These are phyloP conservation scores for Rhopalosiphum padi DNA, from an alignment of 1,140 invertebrate species.

Conservation along the genomic window DNA sequence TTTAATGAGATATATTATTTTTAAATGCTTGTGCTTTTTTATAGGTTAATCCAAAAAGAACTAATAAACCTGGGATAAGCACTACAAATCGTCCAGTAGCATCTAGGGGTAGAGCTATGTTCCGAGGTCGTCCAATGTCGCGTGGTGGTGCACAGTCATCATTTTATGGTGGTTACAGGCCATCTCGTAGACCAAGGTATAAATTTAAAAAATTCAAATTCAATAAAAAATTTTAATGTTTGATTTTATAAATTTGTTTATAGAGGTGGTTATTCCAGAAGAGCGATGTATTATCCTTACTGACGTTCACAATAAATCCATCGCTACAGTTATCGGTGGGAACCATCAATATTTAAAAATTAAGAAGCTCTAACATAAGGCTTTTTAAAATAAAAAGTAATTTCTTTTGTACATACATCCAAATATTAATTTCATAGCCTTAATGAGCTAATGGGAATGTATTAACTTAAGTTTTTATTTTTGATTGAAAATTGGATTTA, in stretches of 20 bases:
- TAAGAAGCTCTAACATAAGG: constrained; percentile 11
- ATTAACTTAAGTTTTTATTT: constrained; percentile 40
- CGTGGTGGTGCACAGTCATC: constrained; percentile 69
- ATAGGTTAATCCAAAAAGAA: constrained; percentile 94
- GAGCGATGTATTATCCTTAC: constrained; percentile 57
- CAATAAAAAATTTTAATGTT: neutral
- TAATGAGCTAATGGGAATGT: constrained; percentile 26
- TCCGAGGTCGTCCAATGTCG: constrained; percentile 67
- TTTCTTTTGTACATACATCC: constrained; percentile 46
- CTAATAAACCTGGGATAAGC: constrained; percentile 95
- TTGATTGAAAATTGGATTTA: constrained; percentile 21
- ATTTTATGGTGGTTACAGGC: constrained; percentile 73
- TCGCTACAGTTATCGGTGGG: constrained; percentile 14
- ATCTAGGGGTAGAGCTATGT: constrained; percentile 73
- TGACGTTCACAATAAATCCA: constrained; percentile 44
- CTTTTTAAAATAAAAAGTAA: constrained; percentile 18
- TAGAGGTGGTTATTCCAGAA: constrained; percentile 47
- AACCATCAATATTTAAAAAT: neutral
- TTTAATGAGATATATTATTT: neutral
- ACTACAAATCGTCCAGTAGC: constrained; percentile 75
- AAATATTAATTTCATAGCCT: neutral
- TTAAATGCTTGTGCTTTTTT: constrained; percentile 57
- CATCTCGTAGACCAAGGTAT: constrained; percentile 75
- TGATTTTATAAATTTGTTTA: neutral
- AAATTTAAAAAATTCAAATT: neutral